A percentile compares a stretch with the other conserved stretches of the same genome.
Conservation (phyloP, 1,140 invertebrate genomes). For the Anastrepha obliqua region DNA sequence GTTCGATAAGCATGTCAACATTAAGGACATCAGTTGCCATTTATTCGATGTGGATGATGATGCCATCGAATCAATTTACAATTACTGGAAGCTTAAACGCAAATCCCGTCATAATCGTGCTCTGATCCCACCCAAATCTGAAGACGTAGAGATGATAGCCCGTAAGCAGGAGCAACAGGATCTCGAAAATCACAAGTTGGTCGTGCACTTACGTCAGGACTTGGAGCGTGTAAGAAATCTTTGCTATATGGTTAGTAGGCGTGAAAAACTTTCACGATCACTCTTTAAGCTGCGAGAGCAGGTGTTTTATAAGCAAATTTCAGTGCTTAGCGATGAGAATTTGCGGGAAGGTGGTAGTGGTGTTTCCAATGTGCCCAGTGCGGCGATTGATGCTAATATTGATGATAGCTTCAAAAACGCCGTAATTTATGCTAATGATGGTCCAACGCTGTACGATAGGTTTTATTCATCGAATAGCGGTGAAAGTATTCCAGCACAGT, state of each 20-base stretch:
- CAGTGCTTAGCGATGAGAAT: slow-evolving; percentile 77
- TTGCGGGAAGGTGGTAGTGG: slow-evolving; percentile 54
- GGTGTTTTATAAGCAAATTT: slow-evolving; percentile 92
- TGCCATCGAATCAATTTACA: slow-evolving; percentile 88
- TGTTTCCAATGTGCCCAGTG: slow-evolving; percentile 37
- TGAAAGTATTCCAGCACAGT: slow-evolving; percentile 69
- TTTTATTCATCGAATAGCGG: slow-evolving; percentile 81
- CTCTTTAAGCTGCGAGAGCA: slow-evolving; percentile 91
- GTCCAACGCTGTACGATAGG: slow-evolving; percentile 90
- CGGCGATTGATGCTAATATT: slow-evolving; percentile 8
- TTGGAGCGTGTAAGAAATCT: slow-evolving; percentile 95
- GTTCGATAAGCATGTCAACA: slow-evolving; percentile 92
- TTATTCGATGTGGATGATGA: slow-evolving; percentile 88
- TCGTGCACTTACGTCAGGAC: slow-evolving; percentile 95
- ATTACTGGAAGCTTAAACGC: slow-evolving; percentile 97
- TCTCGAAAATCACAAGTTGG: slow-evolving; percentile 95
- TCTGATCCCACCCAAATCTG: slow-evolving; percentile 88
- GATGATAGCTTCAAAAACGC: slow-evolving; percentile 81
- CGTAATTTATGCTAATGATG: slow-evolving; percentile 90
- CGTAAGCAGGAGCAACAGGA: slow-evolving; percentile 89
- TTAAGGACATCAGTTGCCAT: slow-evolving; percentile 86
- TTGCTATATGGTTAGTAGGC: slow-evolving; percentile 96
- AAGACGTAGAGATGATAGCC: slow-evolving; percentile 85
- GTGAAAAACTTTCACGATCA: slow-evolving; percentile 92
- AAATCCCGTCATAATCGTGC: slow-evolving; percentile 90